Percentiles rank a stretch among this genome's conserved stretches.
phyloP scores from a whole-genome alignment of 2,113 vertebrate species.

The Alethe castanea region DNA sequence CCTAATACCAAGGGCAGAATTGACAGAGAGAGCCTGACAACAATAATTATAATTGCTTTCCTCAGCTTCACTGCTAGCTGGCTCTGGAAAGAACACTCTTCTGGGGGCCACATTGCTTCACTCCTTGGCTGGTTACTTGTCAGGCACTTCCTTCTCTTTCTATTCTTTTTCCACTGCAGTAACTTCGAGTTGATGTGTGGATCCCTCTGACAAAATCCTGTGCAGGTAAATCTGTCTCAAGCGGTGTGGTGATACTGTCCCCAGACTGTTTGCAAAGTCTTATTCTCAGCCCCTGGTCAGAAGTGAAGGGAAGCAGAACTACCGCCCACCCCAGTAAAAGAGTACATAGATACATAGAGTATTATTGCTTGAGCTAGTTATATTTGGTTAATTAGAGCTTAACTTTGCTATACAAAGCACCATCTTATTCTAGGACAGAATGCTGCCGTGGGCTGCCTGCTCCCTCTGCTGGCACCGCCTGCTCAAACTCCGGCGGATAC shows the following conservation, averaged over 20 bases:
- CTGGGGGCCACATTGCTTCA: rapidly evolving
- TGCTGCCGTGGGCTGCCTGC: neutral
- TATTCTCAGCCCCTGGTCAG: neutral
- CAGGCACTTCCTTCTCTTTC: neutral
- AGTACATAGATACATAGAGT: too few relatives aligned
- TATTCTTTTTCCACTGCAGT: neutral
- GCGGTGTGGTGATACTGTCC: neutral
- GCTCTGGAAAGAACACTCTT: neutral
- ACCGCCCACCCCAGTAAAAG: neutral
- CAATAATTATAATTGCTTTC: neutral
- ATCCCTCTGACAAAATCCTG: neutral
- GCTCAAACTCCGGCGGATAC: rapidly evolving
- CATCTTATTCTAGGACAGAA: neutral
- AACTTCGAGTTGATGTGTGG: neutral
- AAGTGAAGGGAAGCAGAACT: neutral
- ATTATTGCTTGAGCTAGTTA: neutral
- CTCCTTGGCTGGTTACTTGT: neutral
- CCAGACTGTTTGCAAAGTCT: neutral
- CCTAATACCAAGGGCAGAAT: neutral
- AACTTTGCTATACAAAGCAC: neutral
- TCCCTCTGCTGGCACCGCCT: neutral
- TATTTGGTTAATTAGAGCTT: neutral
- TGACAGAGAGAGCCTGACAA: neutral
- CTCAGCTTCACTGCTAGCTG: neutral
- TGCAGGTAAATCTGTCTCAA: neutral